Evolutionary conservation across 2,797 vertebrate genomes (phyloP), one percentile per base, ranked within the genome.

Genomic region (Lacerta viridis): DNA sequence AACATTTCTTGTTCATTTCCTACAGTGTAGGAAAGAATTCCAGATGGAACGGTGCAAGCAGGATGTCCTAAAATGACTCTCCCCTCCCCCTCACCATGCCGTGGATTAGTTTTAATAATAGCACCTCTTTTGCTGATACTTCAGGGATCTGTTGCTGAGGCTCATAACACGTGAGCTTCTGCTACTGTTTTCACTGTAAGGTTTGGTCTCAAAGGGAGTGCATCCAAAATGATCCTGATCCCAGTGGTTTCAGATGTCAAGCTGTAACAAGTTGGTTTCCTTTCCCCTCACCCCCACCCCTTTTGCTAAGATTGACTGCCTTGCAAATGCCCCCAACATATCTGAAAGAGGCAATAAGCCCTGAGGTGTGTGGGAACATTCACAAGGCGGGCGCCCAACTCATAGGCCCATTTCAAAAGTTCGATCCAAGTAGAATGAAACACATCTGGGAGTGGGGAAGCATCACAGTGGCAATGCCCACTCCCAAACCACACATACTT

Each of bases 1-100:
- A 81, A 90, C 2, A 92, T 0, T 11, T 90, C 90, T 90, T 86
- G 15, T 61, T 90, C 86, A 75, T 84, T 88, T 10, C 33, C 5
- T 41, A 90, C 74, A 5, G 75, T 10, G 13, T 41, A 71, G n/a
- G 20, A 89, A 85, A 85, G 77, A 85, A 89, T 86, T 89, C 84
- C 88, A 89, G 59, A 43, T 71, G 83, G 77, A 87, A 84, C 11
- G 36, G 84, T 89, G 87, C 66, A 91, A 90, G 61, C 0, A 0
- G 13, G 23, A 18, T 87, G 33, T 20, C 27, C 50, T 0, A 79
- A 86, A 92, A 84, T 84, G 61, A 89, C 71, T 89, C 59, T 71
- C 85, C 69, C 36, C 88, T 71, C 85, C 69, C 72, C 88, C 77
- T 33, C 78, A 81, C 41, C 72, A n/a, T 55, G 41, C 71, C 8